These are phyloP conservation scores for Chironomus riparius DNA, from an alignment of 2,888 invertebrate species.

Conservation along the genomic window DNA sequence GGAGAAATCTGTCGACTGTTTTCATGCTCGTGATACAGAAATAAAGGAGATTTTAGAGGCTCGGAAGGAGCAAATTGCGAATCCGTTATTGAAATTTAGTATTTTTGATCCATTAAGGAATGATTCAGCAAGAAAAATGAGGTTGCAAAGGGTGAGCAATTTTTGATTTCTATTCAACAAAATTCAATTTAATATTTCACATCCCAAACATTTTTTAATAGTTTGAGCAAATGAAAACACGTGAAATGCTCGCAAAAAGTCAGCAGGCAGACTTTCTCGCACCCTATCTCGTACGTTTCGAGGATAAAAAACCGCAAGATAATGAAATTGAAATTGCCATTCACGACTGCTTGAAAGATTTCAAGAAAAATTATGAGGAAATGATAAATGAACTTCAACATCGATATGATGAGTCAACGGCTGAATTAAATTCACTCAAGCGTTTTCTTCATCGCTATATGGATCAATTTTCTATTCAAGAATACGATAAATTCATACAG, in stretches of 20 bases:
- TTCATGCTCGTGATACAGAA: constrained; percentile 42
- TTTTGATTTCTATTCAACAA: not conserved
- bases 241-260: constrained; percentile 44
- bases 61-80: constrained; percentile 43
- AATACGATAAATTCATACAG: constrained; percentile 21
- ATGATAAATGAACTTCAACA: constrained; percentile 56
- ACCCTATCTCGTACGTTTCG: constrained; percentile 49
- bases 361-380: constrained; percentile 52
- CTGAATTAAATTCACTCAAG: constrained; percentile 16
- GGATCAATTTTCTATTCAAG: constrained; percentile 22
- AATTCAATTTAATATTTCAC: no score
- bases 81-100: constrained; percentile 46
- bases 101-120: constrained; percentile 50
- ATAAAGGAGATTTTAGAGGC: constrained; percentile 43
- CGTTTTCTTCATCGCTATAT: constrained; percentile 20
- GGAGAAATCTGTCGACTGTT: constrained; percentile 47
- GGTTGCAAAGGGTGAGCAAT: constrained; percentile 44
- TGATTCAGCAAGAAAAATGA: constrained; percentile 42
- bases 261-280: constrained; percentile 49
- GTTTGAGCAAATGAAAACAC: constrained; percentile 37
- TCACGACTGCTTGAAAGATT: constrained; percentile 53
- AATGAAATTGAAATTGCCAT: constrained; percentile 31
- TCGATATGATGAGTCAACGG: constrained; percentile 50
- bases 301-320: constrained; percentile 32
- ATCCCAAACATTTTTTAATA: constrained; percentile 29